Base-by-base conservation (phyloP, 2,113 vertebrate species). In the Stomatorhinus ivindoensis region DNA sequence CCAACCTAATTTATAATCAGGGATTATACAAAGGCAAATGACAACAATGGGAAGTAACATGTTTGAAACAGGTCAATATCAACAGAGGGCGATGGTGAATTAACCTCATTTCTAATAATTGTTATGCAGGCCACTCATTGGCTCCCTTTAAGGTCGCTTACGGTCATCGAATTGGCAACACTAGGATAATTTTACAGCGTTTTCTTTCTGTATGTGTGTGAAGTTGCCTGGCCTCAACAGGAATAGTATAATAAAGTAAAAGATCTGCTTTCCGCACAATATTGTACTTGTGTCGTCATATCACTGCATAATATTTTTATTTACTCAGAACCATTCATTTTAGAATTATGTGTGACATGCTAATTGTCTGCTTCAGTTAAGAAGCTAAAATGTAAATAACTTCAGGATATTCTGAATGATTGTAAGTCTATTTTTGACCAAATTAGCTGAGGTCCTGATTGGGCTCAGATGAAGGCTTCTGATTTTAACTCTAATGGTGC, bases 311-410 rank as follows among this genome's bases (percentile, higher is more conserved):
- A 69, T 69, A 69, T 69, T 69, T 69, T 69, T 69, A 69, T 69
- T 69, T 31, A 69, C 90, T 93, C 91, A 87, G 89, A 87, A 55
- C 86, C 93, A 94, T 94, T 95, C 93, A 94, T 92, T 91, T 94
- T 94, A 96, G 93, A 93, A 93, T 92, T 92, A 89, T 92, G 91
- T 89, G 55, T 89, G 94, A 87, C 90, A 91, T 93, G 93, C 94
- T 92, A 93, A 93, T 53, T 88, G 91, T 91, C 91, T 92, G 91
- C 93, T 93, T 95, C 93, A 94, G 93, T 93, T 94, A 94, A 89
- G 91, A 94, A 93, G 92, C 89, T 93, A 90, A 91, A 93, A 93
- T 93, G 93, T 91, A 93, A 44, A 84, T 91, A 88, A 44, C 47
- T 90, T 35, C 1, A 88, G 88, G 69, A 89, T 80, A 9, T 47